These are phyloP conservation scores for Turritopsis dohrnii DNA, from an alignment of 30 jellyfish, hydroid and myxozoan species.

Conservation along the genomic window DNA sequence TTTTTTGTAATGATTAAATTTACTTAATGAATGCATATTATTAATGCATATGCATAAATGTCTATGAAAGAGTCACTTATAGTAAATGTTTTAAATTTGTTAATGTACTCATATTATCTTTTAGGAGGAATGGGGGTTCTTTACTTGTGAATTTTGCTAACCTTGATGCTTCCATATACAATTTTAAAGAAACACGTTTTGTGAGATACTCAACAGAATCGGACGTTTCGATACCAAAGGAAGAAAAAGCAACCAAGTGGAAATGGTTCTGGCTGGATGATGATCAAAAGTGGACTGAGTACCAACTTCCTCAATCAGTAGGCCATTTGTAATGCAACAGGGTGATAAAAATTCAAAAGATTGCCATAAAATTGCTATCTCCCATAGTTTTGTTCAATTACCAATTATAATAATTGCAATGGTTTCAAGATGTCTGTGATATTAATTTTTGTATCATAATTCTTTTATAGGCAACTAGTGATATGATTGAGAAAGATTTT, in stretches of 20 bases:
- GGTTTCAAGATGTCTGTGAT: not conserved
- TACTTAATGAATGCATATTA: too few relatives aligned
- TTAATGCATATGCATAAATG: too few relatives aligned
- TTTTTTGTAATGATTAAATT: too few relatives aligned
- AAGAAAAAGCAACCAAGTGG: slow-evolving; percentile 18
- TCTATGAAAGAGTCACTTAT: too few relatives aligned
- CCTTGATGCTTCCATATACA: not conserved
- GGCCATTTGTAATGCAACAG: not conserved
- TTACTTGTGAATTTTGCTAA: not conserved
- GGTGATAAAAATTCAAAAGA: not conserved
- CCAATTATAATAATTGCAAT: not conserved
- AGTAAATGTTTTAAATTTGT: too few relatives aligned
- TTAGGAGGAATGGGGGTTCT: slow-evolving; percentile 7
- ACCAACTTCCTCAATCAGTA: not conserved
- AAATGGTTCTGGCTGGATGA: slow-evolving; percentile 30
- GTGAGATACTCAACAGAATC: slow-evolving; percentile 4
- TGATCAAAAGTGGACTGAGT: not conserved
- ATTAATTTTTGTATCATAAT: not conserved
- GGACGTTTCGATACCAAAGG: not conserved
- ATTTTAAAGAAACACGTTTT: not conserved
- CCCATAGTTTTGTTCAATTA: not conserved
- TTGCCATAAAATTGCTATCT: not conserved
- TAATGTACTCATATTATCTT: too few relatives aligned
- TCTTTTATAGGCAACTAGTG: slow-evolving; percentile 8
- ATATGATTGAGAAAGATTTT: not conserved